phyloP scores from a whole-genome alignment of 2,113 vertebrate genomes.

The Cyprinodon tularosa region DNA sequence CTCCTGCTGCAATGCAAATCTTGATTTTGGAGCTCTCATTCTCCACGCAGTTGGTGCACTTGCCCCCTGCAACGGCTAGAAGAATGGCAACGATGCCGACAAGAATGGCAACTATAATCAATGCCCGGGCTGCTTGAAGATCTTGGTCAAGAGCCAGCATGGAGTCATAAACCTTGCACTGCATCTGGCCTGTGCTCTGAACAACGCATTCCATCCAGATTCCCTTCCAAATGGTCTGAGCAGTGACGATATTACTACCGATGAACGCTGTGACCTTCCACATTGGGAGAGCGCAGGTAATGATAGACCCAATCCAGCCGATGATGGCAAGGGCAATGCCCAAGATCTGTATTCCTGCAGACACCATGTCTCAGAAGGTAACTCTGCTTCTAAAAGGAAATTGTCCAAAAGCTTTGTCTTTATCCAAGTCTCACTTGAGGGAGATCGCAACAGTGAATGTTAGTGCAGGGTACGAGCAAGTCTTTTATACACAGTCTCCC shows the following conservation, averaged over 20 bases:
- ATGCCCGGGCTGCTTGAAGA: conserved; percentile 88
- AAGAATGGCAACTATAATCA: conserved; percentile 84
- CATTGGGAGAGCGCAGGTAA: conserved; percentile 87
- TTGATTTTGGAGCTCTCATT: conserved; percentile 85
- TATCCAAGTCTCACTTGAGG: conserved; percentile 30
- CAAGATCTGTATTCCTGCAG: conserved; percentile 88
- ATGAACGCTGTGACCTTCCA: conserved; percentile 90
- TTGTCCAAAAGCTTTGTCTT: neutral
- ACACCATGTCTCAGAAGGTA: conserved; percentile 78
- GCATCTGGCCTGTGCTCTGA: conserved; percentile 96
- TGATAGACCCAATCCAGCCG: conserved; percentile 88
- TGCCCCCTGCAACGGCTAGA: conserved; percentile 83
- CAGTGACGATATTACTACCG: conserved; percentile 87
- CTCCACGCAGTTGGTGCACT: conserved; percentile 95
- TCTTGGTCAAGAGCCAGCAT: conserved; percentile 85
- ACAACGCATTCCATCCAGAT: conserved; percentile 96
- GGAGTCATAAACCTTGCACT: conserved; percentile 93
- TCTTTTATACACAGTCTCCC: conserved; percentile 64
- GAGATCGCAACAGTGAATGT: conserved; percentile 44
- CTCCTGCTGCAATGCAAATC: conserved; percentile 79
- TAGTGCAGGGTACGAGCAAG: neutral
- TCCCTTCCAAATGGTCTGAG: conserved; percentile 89
- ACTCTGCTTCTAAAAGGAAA: too few species aligned
- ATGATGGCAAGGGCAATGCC: conserved; percentile 86
- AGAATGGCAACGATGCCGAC: conserved; percentile 83